phyloP scores from a whole-genome alignment of 2,113 vertebrate species.

The cattle (Bos taurus) region DNA sequence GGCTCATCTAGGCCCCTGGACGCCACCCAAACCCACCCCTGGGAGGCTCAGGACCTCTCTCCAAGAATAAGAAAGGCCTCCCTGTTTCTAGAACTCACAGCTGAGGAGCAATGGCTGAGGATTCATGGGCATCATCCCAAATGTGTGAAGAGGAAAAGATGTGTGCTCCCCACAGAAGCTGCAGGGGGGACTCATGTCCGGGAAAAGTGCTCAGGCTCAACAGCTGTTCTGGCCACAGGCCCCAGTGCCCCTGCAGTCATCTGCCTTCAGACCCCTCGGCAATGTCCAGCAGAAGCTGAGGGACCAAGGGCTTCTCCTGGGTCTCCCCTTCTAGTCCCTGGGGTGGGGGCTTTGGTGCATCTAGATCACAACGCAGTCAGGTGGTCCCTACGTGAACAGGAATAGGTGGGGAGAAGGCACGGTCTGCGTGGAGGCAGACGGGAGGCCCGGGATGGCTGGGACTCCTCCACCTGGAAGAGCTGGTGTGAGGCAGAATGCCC shows the following conservation, averaged over 20 bases:
- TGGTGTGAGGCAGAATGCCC: rapidly evolving
- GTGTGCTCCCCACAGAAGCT: background rate
- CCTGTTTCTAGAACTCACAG: slow-evolving; percentile 21
- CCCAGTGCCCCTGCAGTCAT: rapidly evolving
- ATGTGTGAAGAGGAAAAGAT: background rate
- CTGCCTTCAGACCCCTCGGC: background rate
- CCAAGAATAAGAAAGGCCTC: slow-evolving; percentile 23
- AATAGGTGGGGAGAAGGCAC: background rate
- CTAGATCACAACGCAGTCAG: too few species aligned
- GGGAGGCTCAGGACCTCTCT: slow-evolving; percentile 18
- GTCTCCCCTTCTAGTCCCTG: too few species aligned
- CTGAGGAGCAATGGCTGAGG: background rate
- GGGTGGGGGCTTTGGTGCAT: background rate
- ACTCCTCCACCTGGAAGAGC: background rate
- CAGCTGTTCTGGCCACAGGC: rapidly evolving
- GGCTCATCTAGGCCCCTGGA: background rate
- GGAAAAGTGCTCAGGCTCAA: too few species aligned
- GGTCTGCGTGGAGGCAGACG: rapidly evolving
- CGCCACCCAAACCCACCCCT: background rate
- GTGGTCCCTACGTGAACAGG: background rate
- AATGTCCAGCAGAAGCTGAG: rapidly evolving
- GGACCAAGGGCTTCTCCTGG: too few species aligned
- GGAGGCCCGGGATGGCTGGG: background rate
- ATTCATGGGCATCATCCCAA: too few species aligned
- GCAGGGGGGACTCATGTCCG: rapidly evolving